Conservation (phyloP, 2,113 vertebrate genomes). For the Anthoscopus minutus region DNA sequence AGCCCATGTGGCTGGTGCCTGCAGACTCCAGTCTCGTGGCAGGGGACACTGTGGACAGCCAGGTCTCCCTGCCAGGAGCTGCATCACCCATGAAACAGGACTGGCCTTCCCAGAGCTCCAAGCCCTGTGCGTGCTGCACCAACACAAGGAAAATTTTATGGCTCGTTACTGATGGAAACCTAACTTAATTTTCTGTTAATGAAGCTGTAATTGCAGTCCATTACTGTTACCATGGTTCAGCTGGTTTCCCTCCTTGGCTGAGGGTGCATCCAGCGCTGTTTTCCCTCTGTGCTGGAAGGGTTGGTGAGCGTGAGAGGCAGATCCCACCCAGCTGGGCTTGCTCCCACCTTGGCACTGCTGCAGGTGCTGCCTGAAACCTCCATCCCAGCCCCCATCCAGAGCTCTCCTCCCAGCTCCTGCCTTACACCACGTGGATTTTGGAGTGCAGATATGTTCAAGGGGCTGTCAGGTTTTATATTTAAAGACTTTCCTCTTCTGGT, state of each 20-base stretch:
- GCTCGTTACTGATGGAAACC: not conserved
- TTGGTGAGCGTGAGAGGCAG: not conserved
- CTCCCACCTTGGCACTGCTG: not conserved
- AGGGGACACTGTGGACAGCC: not conserved
- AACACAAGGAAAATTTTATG: not conserved
- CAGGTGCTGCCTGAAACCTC: not conserved
- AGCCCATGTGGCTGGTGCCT: rapidly evolving
- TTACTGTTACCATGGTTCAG: not conserved
- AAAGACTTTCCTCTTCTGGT: not conserved
- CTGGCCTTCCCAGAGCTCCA: not conserved
- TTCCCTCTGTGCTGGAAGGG: not conserved
- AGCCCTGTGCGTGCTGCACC: not conserved
- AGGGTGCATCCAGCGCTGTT: rapidly evolving
- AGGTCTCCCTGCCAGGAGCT: not conserved
- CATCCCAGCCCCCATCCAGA: not conserved
- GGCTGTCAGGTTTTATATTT: not conserved
- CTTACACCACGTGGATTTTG: not conserved
- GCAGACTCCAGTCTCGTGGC: not conserved
- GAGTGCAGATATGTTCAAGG: not conserved
- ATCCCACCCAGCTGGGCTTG: rapidly evolving
- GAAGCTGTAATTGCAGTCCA: not conserved
- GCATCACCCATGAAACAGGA: not conserved
- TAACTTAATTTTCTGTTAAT: not conserved
- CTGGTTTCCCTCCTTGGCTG: not conserved
- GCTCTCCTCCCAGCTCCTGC: not conserved